Percentiles rank a stretch among this genome's conserved stretches.
Evolutionary conservation across 2,797 vertebrate genomes (phyloP).

Genomic region (Odontamblyopus rebecca): DNA sequence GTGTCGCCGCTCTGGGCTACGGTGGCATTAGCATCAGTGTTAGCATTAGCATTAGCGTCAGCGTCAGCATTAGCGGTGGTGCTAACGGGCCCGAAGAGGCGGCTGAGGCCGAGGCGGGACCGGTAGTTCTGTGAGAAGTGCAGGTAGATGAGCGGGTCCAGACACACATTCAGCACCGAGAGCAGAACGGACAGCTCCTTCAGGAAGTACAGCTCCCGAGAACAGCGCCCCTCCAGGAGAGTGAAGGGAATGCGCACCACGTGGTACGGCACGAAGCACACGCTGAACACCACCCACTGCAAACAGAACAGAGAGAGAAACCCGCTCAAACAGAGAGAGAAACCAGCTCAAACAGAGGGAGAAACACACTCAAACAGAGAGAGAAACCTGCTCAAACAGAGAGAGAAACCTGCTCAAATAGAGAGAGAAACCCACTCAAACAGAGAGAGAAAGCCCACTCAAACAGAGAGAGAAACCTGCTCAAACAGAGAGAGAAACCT

Average conservation of each 20-base stretch:
- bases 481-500: too few relatives aligned
- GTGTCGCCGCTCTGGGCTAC: not conserved
- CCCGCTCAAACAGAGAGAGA: too few relatives aligned
- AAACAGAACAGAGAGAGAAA: not conserved
- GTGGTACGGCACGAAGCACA: slow-evolving; percentile 78
- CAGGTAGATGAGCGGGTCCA: slow-evolving; percentile 78
- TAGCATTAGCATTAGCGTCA: not conserved
- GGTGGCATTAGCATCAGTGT: not conserved
- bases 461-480: too few relatives aligned
- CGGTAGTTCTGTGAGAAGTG: slow-evolving; percentile 73
- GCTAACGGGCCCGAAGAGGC: slow-evolving; percentile 13
- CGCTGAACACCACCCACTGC: slow-evolving; percentile 59
- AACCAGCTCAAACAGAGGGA: too few relatives aligned
- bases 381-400: too few relatives aligned
- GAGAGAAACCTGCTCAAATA: too few relatives aligned
- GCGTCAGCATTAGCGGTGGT: not conserved
- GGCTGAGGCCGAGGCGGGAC: slow-evolving; percentile 32
- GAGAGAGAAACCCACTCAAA: too few relatives aligned
- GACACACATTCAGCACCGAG: slow-evolving; percentile 69
- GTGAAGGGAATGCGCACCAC: slow-evolving; percentile 67
- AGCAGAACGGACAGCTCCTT: slow-evolving; percentile 65
- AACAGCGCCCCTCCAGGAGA: slow-evolving; percentile 19
- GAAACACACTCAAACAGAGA: not conserved
- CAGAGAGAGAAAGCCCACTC: too few relatives aligned
- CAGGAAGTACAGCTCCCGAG: slow-evolving; percentile 46